phyloP scores from a whole-genome alignment of 1,140 invertebrate genomes.

The Drosophila teissieri region DNA sequence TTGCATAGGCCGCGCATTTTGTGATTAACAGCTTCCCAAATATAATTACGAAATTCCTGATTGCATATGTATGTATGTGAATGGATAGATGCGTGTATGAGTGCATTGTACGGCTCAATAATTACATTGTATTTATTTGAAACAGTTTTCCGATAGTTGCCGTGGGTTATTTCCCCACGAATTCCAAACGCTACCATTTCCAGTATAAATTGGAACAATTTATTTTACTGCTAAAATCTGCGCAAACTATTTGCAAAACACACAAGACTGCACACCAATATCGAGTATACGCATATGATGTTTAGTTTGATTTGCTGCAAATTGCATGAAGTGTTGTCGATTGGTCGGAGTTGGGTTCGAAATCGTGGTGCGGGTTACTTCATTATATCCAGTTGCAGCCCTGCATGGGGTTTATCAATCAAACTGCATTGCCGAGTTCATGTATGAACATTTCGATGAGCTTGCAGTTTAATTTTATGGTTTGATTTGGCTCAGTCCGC shows the following conservation, averaged over 20 bases:
- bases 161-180: conserved; percentile 23
- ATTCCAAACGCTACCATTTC: conserved; percentile 18
- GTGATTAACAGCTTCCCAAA: conserved; percentile 74
- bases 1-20: conserved; percentile 78
- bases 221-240: conserved; percentile 75
- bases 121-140: conserved; percentile 79
- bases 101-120: conserved; percentile 72
- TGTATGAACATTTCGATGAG: conserved; percentile 58
- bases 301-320: conserved; percentile 67
- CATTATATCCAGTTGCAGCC: conserved; percentile 48
- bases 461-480: conserved; percentile 58
- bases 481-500: conserved; percentile 38
- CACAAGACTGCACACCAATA: conserved; percentile 17
- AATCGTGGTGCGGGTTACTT: conserved; percentile 45
- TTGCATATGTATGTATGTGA: conserved; percentile 22
- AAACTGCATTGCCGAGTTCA: conserved; percentile 46
- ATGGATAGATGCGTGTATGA: not conserved
- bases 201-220: conserved; percentile 77
- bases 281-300: conserved; percentile 11
- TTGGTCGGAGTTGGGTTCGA: conserved; percentile 21
- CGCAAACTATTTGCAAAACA: conserved; percentile 55
- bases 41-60: conserved; percentile 59
- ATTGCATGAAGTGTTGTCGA: conserved; percentile 62
- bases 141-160: conserved; percentile 62
- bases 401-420: conserved; percentile 59